Conservation (phyloP, 2,113 vertebrate species). For the Ictalurus punctatus region DNA sequence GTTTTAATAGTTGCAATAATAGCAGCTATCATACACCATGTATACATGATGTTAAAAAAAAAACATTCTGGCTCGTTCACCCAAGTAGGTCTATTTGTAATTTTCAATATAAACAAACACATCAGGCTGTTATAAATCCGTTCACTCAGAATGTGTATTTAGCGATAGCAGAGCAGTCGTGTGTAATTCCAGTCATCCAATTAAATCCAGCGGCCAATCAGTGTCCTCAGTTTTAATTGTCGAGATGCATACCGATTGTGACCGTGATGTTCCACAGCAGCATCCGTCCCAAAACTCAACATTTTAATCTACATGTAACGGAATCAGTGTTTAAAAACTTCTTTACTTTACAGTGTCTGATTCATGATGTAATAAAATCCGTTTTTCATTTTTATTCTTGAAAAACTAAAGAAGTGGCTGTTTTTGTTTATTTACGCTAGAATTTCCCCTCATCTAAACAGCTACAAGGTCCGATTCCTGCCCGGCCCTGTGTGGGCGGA, state of each 20-base stretch:
- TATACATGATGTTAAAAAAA: slow-evolving; percentile 1
- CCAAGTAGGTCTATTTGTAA: background rate
- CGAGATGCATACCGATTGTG: background rate
- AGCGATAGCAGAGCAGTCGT: background rate
- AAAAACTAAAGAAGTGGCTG: background rate
- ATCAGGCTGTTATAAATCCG: background rate
- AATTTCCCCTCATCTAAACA: background rate
- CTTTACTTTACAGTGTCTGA: background rate
- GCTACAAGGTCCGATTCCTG: too few species aligned
- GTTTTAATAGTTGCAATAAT: slow-evolving; percentile 41
- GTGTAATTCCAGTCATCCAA: slow-evolving; percentile 3
- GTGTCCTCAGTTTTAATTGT: background rate
- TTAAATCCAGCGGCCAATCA: background rate
- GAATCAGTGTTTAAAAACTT: background rate
- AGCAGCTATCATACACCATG: slow-evolving; percentile 22
- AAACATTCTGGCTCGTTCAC: background rate
- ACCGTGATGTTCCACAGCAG: slow-evolving; percentile 23
- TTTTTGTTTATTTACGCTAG: background rate
- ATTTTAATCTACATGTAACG: background rate
- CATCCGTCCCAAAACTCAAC: background rate
- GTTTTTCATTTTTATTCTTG: background rate
- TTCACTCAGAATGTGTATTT: background rate
- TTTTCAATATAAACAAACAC: background rate
- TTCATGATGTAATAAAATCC: slow-evolving; percentile 25
- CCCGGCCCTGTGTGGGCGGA: too few species aligned